phyloP scores from a whole-genome alignment of 1,140 invertebrate genomes.

The Euschistus heros region DNA sequence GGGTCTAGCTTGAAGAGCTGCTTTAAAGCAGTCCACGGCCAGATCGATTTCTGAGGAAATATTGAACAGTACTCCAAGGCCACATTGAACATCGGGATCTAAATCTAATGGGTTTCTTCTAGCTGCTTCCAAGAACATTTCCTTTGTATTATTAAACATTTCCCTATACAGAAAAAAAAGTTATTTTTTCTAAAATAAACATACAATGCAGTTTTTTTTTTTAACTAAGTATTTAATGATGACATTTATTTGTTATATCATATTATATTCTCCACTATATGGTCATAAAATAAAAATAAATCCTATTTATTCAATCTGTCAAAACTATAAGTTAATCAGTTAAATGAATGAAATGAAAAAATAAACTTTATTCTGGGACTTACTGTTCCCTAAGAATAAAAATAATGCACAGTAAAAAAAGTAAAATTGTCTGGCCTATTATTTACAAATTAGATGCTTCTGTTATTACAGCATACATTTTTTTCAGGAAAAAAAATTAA shows the following conservation, averaged over 20 bases:
- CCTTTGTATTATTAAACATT: constrained; percentile 57
- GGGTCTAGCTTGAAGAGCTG: constrained; percentile 71
- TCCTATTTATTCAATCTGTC: no score
- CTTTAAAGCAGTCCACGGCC: constrained; percentile 89
- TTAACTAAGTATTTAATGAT: constrained; percentile 6
- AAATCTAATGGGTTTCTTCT: constrained; percentile 58
- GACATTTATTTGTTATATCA: neutral
- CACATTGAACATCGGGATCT: constrained; percentile 92
- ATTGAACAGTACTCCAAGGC: constrained; percentile 91
- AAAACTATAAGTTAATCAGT: no score
- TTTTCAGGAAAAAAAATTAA: no score
- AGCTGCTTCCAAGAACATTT: constrained; percentile 77
- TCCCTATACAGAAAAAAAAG: constrained; percentile 37
- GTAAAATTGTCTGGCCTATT: no score
- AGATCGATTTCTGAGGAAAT: constrained; percentile 88
- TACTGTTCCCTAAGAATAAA: no score
- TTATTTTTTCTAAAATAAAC: constrained; percentile 1
- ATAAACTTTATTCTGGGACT: no score
- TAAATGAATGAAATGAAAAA: no score
- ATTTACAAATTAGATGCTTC: no score
- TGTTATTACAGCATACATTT: no score
- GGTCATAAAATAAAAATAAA: no score
- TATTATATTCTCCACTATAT: no score
- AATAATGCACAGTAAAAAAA: no score
- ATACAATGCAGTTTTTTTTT: neutral